A percentile compares a stretch with the other conserved stretches of the same genome.
phyloP scores from a whole-genome alignment of 2,113 vertebrate species.

The Chinchilla lanigera region DNA sequence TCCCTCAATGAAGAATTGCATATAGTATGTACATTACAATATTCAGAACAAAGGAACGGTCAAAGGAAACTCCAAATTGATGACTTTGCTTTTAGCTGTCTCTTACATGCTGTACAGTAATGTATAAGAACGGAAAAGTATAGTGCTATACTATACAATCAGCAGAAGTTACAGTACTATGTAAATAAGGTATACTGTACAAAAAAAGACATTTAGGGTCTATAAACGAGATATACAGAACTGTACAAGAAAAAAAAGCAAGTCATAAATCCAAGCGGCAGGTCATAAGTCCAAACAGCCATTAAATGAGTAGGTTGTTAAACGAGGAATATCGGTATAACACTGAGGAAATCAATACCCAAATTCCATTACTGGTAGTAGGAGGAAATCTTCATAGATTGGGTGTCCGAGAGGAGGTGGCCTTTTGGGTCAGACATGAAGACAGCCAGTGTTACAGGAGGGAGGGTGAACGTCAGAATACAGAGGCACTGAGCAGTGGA shows the following conservation, averaged over 20 bases:
- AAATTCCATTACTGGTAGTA: not conserved
- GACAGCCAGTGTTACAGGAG: not conserved
- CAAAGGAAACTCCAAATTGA: not conserved
- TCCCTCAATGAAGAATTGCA: not conserved
- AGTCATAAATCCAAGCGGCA: not conserved
- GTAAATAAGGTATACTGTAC: not conserved
- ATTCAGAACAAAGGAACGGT: not conserved
- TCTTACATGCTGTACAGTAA: not conserved
- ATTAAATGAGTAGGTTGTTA: not conserved
- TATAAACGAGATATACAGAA: not conserved
- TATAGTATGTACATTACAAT: not conserved
- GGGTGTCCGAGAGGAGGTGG: not conserved
- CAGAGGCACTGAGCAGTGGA: not conserved
- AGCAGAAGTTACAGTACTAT: not conserved
- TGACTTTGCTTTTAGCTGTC: not conserved
- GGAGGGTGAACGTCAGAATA: not conserved
- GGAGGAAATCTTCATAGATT: not conserved
- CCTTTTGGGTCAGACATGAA: not conserved
- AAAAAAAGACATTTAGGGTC: not conserved
- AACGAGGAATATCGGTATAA: not conserved
- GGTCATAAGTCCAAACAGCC: not conserved
- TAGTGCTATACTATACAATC: not conserved
- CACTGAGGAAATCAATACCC: not conserved
- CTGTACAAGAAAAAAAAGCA: not conserved
- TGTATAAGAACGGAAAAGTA: not conserved